These are phyloP conservation scores for Orussus abietinus DNA, from an alignment of 1,140 invertebrate species.

Conservation along the genomic window DNA sequence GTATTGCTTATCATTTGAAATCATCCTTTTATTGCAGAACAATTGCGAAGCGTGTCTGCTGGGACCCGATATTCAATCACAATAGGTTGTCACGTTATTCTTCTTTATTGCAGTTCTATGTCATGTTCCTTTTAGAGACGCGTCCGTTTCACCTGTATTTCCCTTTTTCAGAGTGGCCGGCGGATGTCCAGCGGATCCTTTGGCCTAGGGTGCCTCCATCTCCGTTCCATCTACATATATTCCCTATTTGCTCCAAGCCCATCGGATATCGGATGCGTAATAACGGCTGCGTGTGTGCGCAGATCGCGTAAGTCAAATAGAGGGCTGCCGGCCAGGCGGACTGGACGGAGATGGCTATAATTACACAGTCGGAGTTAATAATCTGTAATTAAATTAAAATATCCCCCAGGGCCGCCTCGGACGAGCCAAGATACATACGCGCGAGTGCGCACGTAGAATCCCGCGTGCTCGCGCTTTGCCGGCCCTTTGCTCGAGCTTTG, in stretches of 20 bases:
- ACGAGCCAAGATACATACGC: slow-evolving; percentile 6
- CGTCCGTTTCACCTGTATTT: too few relatives aligned
- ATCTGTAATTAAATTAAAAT: slow-evolving; percentile 36
- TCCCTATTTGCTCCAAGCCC: slow-evolving; percentile 26
- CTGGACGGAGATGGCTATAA: slow-evolving; percentile 29
- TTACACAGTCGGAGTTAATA: slow-evolving; percentile 30
- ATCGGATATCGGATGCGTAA: slow-evolving; percentile 19
- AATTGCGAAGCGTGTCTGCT: too few relatives aligned
- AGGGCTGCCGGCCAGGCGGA: slow-evolving; percentile 13
- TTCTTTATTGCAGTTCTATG: too few relatives aligned
- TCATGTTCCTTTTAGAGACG: too few relatives aligned
- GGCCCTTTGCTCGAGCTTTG: not conserved
- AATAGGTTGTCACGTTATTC: too few relatives aligned
- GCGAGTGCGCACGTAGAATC: not conserved
- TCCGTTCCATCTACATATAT: too few relatives aligned
- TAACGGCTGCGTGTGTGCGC: slow-evolving; percentile 19
- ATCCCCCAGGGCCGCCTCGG: slow-evolving; percentile 22
- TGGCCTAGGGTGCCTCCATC: too few relatives aligned
- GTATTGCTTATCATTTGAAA: too few relatives aligned
- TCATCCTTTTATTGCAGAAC: too few relatives aligned
- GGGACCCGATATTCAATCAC: too few relatives aligned
- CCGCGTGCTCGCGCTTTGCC: not conserved
- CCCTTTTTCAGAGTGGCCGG: too few relatives aligned
- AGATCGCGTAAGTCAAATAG: slow-evolving; percentile 29
- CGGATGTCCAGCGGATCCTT: too few relatives aligned